A percentile compares a stretch with the other conserved stretches of the same genome.
These are phyloP conservation scores for Sarcoramphus papa DNA, from an alignment of 2,797 vertebrate genomes.

Conservation along the genomic window DNA sequence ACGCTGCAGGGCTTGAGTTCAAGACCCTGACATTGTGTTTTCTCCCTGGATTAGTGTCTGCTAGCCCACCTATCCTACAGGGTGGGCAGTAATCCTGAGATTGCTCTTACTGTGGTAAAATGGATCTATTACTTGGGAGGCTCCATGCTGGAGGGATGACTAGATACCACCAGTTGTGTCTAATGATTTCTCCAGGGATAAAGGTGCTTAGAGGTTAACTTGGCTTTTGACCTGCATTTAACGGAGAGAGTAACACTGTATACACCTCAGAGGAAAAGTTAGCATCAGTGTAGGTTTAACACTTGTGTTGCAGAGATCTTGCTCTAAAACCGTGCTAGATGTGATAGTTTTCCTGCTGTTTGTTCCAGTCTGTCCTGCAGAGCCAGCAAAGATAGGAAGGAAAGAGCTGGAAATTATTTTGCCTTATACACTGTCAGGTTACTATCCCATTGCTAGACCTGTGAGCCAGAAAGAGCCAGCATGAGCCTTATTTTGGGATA, in stretches of 20 bases:
- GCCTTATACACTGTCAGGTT: not conserved
- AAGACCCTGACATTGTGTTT: not conserved
- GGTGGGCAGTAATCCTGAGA: not conserved
- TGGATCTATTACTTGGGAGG: not conserved
- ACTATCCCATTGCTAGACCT: not conserved
- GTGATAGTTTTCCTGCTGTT: not conserved
- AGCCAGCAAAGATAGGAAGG: not conserved
- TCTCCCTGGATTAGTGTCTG: not conserved
- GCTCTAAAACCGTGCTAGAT: not conserved
- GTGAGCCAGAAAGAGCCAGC: not conserved
- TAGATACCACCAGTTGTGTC: not conserved
- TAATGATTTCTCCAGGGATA: not conserved
- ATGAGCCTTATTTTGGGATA: not conserved
- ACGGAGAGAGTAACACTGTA: not conserved
- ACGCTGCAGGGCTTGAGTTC: not conserved
- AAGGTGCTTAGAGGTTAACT: not conserved
- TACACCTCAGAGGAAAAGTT: not conserved
- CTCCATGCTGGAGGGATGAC: not conserved
- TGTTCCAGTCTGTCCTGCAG: not conserved
- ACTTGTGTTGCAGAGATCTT: not conserved
- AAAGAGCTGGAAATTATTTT: not conserved
- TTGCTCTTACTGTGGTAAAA: not conserved
- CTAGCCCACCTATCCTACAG: not conserved
- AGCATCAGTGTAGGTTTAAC: not conserved
- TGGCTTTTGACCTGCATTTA: not conserved